These are phyloP conservation scores for Baryphthengus martii DNA, from an alignment of 2,113 vertebrate genomes.

Conservation along the genomic window DNA sequence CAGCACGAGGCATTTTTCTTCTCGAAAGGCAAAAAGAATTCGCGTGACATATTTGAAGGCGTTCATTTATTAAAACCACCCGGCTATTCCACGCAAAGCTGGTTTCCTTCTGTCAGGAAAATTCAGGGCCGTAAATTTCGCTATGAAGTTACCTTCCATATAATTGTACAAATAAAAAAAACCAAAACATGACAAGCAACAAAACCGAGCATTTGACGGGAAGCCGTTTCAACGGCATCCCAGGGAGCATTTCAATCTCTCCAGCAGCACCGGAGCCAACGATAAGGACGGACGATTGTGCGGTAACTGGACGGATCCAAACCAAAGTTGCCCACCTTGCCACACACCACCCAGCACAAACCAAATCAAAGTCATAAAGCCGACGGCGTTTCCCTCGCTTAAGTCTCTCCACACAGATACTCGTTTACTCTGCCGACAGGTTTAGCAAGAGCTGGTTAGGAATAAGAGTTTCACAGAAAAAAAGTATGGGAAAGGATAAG, in stretches of 20 bases:
- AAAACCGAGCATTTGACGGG: constrained; percentile 29
- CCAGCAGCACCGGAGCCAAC: background rate
- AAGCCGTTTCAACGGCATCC: constrained; percentile 7
- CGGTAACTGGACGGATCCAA: constrained; percentile 34
- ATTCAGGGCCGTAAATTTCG: constrained; percentile 34
- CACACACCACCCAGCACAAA: background rate
- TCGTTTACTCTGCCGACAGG: background rate
- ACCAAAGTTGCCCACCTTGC: constrained; percentile 25
- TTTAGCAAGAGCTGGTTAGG: constrained; percentile 10
- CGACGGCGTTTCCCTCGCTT: background rate
- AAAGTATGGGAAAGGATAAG: background rate
- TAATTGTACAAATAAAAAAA: constrained; percentile 61
- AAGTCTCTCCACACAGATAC: background rate
- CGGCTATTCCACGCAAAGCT: constrained; percentile 13
- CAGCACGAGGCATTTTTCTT: background rate
- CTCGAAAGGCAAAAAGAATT: background rate
- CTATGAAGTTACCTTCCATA: constrained; percentile 24
- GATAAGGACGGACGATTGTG: constrained; percentile 9
- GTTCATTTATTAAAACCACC: constrained; percentile 47
- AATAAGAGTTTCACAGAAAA: background rate
- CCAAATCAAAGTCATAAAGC: constrained; percentile 30
- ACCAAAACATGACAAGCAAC: constrained; percentile 48
- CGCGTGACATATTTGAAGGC: constrained; percentile 38
- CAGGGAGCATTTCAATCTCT: constrained; percentile 7
- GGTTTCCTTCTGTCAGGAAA: constrained; percentile 13